These are phyloP conservation scores for Agrilus biguttatus DNA, from an alignment of 2,888 invertebrate species.

Conservation along the genomic window DNA sequence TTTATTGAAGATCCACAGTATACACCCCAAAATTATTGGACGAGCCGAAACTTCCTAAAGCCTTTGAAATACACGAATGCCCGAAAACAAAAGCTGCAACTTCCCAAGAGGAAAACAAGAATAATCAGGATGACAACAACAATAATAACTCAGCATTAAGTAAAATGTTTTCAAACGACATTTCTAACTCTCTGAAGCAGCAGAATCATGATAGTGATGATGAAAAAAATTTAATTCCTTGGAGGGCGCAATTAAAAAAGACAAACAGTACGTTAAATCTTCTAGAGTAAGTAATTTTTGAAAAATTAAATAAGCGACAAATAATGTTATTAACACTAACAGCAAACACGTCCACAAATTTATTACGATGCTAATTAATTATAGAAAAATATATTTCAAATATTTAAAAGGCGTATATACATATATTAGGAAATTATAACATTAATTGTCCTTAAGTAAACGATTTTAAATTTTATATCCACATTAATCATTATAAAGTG, in stretches of 20 bases:
- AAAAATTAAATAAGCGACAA: too few relatives aligned
- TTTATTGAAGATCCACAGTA: conserved; percentile 41
- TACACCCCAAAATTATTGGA: conserved; percentile 57
- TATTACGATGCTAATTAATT: too few relatives aligned
- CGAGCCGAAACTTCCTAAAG: conserved; percentile 37
- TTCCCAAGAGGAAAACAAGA: conserved; percentile 17
- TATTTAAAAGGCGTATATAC: too few relatives aligned
- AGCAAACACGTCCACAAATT: too few relatives aligned
- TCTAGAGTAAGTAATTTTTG: conserved; percentile 38
- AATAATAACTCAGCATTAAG: conserved; percentile 30
- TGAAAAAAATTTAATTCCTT: conserved; percentile 59
- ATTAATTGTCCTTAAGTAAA: too few relatives aligned
- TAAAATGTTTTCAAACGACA: conserved; percentile 16
- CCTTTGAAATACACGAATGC: conserved; percentile 26
- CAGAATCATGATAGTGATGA: conserved; percentile 7
- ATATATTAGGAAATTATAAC: too few relatives aligned
- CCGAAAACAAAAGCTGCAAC: conserved; percentile 29
- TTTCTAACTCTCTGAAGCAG: conserved; percentile 7
- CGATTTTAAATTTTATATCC: too few relatives aligned
- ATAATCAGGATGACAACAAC: conserved; percentile 19
- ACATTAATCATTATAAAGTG: too few relatives aligned
- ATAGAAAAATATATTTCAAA: too few relatives aligned
- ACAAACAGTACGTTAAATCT: conserved; percentile 81
- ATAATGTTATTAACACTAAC: too few relatives aligned
- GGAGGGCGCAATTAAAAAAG: conserved; percentile 79